phyloP scores from a whole-genome alignment of 2,113 vertebrate genomes.

The Cephalopholis sonnerati region DNA sequence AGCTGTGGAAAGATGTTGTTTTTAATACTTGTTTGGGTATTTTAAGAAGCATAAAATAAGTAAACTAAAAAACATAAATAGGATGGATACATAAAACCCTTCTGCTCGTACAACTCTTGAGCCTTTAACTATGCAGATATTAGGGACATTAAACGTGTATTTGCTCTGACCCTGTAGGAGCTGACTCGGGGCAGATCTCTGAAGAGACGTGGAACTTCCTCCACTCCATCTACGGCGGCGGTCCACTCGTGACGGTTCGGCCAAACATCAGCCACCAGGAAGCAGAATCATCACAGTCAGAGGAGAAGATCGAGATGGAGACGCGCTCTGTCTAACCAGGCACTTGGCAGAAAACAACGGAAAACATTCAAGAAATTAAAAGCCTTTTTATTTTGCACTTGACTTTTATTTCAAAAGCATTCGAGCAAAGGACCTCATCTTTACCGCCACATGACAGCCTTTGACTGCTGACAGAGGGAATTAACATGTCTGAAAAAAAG shows the following conservation, averaged over 20 bases:
- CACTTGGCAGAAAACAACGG: constrained; percentile 20
- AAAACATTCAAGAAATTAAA: constrained; percentile 47
- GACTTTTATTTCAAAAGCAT: constrained; percentile 81
- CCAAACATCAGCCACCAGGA: constrained; percentile 91
- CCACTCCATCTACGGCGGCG: constrained; percentile 94
- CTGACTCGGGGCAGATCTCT: constrained; percentile 98
- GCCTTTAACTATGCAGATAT: neutral
- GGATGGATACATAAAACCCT: neutral
- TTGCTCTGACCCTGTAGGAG: constrained; percentile 82
- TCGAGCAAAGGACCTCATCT: constrained; percentile 72
- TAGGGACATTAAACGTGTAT: constrained; percentile 1
- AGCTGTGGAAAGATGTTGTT: neutral
- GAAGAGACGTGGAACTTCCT: constrained; percentile 99
- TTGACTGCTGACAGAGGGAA: constrained; percentile 65
- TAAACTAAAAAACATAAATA: neutral
- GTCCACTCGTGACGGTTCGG: constrained; percentile 93
- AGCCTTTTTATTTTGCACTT: constrained; percentile 86
- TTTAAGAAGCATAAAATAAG: neutral
- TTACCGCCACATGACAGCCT: constrained; percentile 62
- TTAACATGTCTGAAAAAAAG: constrained; percentile 53
- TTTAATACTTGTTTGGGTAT: neutral
- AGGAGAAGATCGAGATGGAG: constrained; percentile 98
- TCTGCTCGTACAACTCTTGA: neutral
- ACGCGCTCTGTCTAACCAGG: constrained; percentile 89
- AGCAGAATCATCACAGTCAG: constrained; percentile 86